Conservation (phyloP, 2,797 vertebrate species). For the Lagocephalus sceleratus region DNA sequence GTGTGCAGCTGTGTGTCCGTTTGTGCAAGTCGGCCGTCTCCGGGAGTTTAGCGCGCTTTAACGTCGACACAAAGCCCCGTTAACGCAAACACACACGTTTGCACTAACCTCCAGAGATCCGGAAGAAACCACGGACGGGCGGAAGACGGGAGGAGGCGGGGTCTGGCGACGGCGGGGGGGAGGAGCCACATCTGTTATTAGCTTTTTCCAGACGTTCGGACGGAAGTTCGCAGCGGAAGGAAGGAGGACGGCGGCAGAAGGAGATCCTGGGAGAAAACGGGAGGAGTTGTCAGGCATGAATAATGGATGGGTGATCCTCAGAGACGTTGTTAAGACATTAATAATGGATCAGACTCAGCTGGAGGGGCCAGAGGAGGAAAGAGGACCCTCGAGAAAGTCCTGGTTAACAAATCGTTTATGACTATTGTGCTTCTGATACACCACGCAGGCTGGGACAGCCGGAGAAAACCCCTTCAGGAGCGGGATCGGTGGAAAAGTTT, state of each 20-base stretch:
- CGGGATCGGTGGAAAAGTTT: too few species aligned
- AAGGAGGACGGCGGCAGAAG: slow-evolving; percentile 39
- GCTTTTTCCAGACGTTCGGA: slow-evolving; percentile 58
- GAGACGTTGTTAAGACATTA: slow-evolving; percentile 65
- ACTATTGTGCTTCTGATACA: too few species aligned
- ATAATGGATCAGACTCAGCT: slow-evolving; percentile 64
- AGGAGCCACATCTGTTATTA: slow-evolving; percentile 64
- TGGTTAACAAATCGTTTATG: too few species aligned
- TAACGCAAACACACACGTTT: slow-evolving; percentile 34
- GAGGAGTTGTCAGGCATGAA: slow-evolving; percentile 57
- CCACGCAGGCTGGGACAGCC: too few species aligned
- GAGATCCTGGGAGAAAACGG: slow-evolving; percentile 58
- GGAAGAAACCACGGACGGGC: slow-evolving; percentile 37
- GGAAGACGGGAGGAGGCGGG: slow-evolving; percentile 34
- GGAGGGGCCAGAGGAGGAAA: slow-evolving; percentile 44
- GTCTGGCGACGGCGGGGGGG: slow-evolving; percentile 5
- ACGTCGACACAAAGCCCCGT: slow-evolving; percentile 17
- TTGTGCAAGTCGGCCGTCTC: slow-evolving; percentile 20
- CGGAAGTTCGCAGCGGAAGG: slow-evolving; percentile 22
- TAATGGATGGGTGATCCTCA: slow-evolving; percentile 62
- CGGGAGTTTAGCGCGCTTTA: slow-evolving; percentile 28
- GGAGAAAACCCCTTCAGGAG: too few species aligned
- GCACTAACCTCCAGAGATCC: slow-evolving; percentile 28
- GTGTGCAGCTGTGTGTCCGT: background rate
- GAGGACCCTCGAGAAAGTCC: background rate